phyloP scores from a whole-genome alignment of 1,140 invertebrate genomes.

The Choristoneura fumiferana region DNA sequence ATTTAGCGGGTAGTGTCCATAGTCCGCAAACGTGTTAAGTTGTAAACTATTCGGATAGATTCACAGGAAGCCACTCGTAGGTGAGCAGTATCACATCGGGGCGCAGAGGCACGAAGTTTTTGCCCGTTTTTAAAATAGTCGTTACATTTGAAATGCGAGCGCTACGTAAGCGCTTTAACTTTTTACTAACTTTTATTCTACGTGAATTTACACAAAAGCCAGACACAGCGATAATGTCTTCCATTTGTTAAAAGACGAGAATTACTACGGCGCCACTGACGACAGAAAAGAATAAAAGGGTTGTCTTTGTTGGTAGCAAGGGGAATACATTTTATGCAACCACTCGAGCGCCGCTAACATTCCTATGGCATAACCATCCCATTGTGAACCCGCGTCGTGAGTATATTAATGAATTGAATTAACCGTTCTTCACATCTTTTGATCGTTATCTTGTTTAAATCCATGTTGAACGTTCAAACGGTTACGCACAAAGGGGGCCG shows the following conservation, averaged over 20 bases:
- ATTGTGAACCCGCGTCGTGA: constrained; percentile 33
- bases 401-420: constrained; percentile 21
- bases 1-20: too few species aligned
- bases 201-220: constrained; percentile 65
- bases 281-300: constrained; percentile 54
- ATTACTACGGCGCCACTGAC: constrained; percentile 46
- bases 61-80: neutral
- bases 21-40: too few species aligned
- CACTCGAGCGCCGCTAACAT: constrained; percentile 28
- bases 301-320: constrained; percentile 51
- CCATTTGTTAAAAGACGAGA: constrained; percentile 67
- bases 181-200: constrained; percentile 60
- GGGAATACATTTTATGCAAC: constrained; percentile 53
- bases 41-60: too few species aligned
- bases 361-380: constrained; percentile 44
- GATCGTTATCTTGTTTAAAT: constrained; percentile 7
- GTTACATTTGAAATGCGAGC: constrained; percentile 44
- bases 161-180: constrained; percentile 55
- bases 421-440: constrained; percentile 7
- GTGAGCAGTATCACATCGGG: constrained; percentile 24
- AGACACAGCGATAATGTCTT: constrained; percentile 60
- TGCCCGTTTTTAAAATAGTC: constrained; percentile 40
- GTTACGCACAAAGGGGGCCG: neutral
- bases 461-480: constrained; percentile 3
- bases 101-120: constrained; percentile 29